Evolutionary conservation across 2,888 invertebrate species (phyloP), one percentile per base, ranked within the genome.

Genomic region (Acleris cristana): DNA sequence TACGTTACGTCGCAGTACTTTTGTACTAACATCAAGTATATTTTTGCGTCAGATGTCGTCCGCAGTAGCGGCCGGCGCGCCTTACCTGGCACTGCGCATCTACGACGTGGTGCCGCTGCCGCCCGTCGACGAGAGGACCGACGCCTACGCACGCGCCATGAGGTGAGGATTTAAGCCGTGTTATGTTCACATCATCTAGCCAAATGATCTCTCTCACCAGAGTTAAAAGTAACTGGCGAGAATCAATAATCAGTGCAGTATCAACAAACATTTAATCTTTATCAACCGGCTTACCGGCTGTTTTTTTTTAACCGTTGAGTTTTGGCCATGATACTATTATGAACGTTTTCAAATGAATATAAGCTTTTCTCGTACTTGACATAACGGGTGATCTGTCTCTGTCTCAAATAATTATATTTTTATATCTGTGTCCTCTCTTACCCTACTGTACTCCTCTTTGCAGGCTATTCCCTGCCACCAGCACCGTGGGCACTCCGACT

Each of bases 61-160:
- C 19, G 89, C 93, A 18, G 94, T 95, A 2, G 86, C 85, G 5
- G 84, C 89, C 54, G 93, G 95, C 0, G 94, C 95, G 0, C 95
- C 95, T 0, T 94, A 94, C 79, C 81, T 95, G 54, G 94, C 94
- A 0, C 78, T 95, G 67, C 88, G 88, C 68, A 86, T 94, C 44
- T 83, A 86, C 68, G 92, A 93, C 12, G 89, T 86, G 0, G 74
- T 69, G 0, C 73, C 71, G 0, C 71, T 94, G 49, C 83, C 89
- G 16, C 91, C 92, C 3, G 81, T 93, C 0, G 83, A 88, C 66
- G 83, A 82, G 44, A 83, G 85, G 80, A 65, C 71, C 0, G 82
- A 83, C 2, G 70, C 78, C 18, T 87, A 83, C 71, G 79, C 78
- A 55, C 71, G 78, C 2, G 77, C 86, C 5, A 81, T 88, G 81